phyloP scores from a whole-genome alignment of 1,140 invertebrate species.

The Dolichoris vasculosae region DNA sequence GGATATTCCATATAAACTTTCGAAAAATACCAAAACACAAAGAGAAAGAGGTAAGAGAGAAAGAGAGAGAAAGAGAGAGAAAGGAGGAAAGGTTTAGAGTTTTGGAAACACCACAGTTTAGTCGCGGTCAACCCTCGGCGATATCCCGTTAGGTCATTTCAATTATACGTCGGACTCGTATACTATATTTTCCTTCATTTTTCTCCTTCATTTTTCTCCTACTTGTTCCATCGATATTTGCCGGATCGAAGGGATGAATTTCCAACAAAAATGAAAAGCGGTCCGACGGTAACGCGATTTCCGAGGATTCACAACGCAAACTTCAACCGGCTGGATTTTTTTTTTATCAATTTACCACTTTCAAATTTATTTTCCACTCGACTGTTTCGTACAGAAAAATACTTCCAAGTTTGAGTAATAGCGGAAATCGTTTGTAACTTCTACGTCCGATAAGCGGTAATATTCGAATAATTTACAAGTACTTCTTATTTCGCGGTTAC shows the following conservation, averaged over 20 bases:
- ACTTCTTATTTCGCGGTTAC: not conserved
- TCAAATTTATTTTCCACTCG: not conserved
- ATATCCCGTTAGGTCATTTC: slow-evolving; percentile 67
- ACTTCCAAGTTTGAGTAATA: not conserved
- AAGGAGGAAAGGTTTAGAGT: not conserved
- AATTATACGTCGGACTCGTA: slow-evolving; percentile 27
- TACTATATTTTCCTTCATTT: no score
- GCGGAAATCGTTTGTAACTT: not conserved
- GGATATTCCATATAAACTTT: not conserved
- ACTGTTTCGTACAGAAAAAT: not conserved
- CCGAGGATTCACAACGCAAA: not conserved
- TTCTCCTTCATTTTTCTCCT: slow-evolving; percentile 18
- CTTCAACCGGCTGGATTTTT: not conserved
- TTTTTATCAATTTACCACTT: not conserved
- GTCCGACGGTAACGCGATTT: not conserved
- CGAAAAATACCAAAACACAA: not conserved
- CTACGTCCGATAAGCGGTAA: not conserved
- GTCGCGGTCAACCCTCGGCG: slow-evolving; percentile 37
- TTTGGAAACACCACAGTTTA: not conserved
- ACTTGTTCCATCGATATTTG: not conserved
- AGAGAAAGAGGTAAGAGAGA: slow-evolving; percentile 11
- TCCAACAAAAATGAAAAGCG: slow-evolving; percentile 29
- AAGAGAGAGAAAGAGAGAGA: no score
- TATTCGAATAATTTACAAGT: not conserved
- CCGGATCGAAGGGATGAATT: not conserved